Conservation (phyloP, 2,113 vertebrate genomes). For the Orientallactaga bullata region DNA sequence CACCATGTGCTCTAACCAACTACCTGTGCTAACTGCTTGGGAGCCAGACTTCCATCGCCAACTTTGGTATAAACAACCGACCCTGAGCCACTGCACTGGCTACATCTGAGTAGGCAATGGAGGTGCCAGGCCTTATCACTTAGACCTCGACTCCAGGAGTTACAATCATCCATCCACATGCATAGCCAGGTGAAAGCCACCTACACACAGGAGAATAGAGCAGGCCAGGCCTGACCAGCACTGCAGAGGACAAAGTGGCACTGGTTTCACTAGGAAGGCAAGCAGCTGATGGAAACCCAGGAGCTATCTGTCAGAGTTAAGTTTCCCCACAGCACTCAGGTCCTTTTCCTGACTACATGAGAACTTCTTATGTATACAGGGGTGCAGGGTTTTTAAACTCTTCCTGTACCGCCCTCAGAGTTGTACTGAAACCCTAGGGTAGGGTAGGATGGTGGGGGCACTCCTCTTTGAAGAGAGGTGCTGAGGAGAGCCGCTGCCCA, state of each 20-base stretch:
- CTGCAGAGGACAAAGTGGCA: slow-evolving; percentile 21
- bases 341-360: slow-evolving; percentile 47
- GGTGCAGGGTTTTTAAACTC: background rate
- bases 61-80: background rate
- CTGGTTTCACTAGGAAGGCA: slow-evolving; percentile 59
- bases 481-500: slow-evolving; percentile 20
- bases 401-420: background rate
- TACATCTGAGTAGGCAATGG: background rate
- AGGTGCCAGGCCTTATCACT: background rate
- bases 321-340: slow-evolving; percentile 56
- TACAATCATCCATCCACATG: background rate
- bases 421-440: background rate
- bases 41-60: background rate
- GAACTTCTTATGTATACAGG: background rate
- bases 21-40: background rate
- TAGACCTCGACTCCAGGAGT: background rate
- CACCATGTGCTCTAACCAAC: background rate
- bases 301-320: slow-evolving; percentile 24
- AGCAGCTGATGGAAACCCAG: slow-evolving; percentile 62
- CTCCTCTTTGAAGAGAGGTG: background rate
- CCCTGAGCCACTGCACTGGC: background rate
- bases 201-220: background rate
- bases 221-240: background rate
- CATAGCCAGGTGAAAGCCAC: background rate
- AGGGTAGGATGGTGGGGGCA: background rate